Evolutionary conservation across 2,797 vertebrate genomes (phyloP).

Genomic region (Acridotheres tristis): DNA sequence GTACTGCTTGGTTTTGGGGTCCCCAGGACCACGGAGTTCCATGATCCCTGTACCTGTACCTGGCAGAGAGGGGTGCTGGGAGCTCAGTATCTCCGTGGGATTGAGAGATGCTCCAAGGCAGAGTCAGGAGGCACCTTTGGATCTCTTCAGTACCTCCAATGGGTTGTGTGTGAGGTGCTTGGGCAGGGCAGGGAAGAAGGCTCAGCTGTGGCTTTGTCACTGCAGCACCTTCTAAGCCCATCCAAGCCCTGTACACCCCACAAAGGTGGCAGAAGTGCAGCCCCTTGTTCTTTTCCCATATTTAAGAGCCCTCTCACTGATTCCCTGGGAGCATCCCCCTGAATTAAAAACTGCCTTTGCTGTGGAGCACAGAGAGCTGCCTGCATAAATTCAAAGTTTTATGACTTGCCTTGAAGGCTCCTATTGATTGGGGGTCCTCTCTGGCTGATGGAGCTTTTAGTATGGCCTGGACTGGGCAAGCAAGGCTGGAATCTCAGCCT

Average conservation of each 20-base stretch:
- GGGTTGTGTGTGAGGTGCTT: background rate
- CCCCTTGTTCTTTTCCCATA: background rate
- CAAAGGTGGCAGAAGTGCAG: background rate
- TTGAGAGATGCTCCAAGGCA: background rate
- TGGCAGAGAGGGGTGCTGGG: fast-evolving
- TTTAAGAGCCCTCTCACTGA: background rate
- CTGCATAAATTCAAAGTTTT: slow-evolving; percentile 40
- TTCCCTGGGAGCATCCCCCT: background rate
- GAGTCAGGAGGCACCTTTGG: background rate
- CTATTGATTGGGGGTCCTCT: slow-evolving; percentile 33
- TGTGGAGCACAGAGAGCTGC: background rate
- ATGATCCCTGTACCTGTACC: fast-evolving
- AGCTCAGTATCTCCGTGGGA: background rate
- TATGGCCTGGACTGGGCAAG: background rate
- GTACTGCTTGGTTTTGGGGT: background rate
- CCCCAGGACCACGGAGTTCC: background rate
- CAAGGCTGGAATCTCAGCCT: background rate
- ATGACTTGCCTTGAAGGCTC: slow-evolving; percentile 35
- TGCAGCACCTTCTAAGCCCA: background rate
- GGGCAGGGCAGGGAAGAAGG: background rate
- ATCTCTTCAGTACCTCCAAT: background rate
- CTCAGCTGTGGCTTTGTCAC: background rate
- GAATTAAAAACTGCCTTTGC: background rate
- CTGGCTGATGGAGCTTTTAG: background rate
- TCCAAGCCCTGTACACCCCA: fast-evolving